These are phyloP conservation scores for Mellivora capensis DNA, from an alignment of 2,113 vertebrate species.

Conservation along the genomic window DNA sequence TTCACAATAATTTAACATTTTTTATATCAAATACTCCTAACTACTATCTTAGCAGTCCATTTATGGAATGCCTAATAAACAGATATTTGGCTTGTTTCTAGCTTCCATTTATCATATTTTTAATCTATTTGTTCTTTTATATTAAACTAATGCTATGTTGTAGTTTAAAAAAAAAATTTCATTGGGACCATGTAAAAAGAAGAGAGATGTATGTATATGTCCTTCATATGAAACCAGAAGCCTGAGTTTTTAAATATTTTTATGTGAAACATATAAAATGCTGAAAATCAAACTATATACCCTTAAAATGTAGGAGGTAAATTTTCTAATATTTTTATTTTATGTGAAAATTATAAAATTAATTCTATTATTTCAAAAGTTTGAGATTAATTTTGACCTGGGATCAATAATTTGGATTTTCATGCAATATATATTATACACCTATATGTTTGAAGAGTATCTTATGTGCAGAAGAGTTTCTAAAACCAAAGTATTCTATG, in stretches of 20 bases:
- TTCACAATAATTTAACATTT: not conserved
- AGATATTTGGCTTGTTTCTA: not conserved
- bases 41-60: not conserved
- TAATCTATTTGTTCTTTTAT: not conserved
- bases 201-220: not conserved
- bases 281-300: not conserved
- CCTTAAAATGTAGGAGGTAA: not conserved
- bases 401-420: not conserved
- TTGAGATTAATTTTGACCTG: not conserved
- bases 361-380: not conserved
- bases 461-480: not conserved
- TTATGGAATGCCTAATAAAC: not conserved
- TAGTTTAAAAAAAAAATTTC: not conserved
- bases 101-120: not conserved
- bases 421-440: not conserved
- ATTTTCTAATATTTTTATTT: not conserved
- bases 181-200: not conserved
- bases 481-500: not conserved
- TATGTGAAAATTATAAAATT: not conserved
- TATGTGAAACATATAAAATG: not conserved
- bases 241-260: not conserved
- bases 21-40: not conserved
- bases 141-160: not conserved
- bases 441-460: not conserved
- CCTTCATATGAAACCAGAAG: not conserved